Evolutionary conservation across 2,113 vertebrate genomes (phyloP), one percentile per base, ranked within the genome.

Genomic region (Neoarius graeffei): DNA sequence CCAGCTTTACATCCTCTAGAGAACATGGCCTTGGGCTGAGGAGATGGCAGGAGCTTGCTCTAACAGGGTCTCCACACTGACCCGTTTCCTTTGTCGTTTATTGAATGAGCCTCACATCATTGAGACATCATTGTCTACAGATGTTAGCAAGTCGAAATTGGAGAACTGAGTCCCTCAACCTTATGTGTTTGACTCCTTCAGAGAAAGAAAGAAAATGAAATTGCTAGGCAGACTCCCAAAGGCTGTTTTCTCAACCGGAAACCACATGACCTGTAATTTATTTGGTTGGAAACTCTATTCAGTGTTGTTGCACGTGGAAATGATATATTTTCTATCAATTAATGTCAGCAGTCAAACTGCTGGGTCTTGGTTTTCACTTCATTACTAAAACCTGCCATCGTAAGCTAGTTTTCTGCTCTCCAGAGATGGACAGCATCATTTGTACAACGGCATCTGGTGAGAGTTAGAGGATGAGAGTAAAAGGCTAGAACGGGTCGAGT

Each of bases 41-140:
- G 71, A 79, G 59, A 67, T 54, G 59, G 27, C 23, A 50, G 15
- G 10, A 64, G 17, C 30, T 59, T 52, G 66, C 14, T 83, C 50
- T 54, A 87, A n/a, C 66, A 79, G 35, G 50, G 71, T 54, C 73
- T 83, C 30, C 57, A 77, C 27, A 52, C 48, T 84, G 81, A 88
- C 88, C 90, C 88, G 73, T 59, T 87, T 89, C n/a, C 6, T 91
- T 88, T 88, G 64, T 80, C 17, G 4, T 84, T 6, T 73, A 52
- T 50, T 87, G 64, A 85, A 56, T 35, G 52, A 74, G 56, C 56
- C 19, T 50, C 19, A 50, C n/a, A 62, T 64, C 13, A 57, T 69
- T 69, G n/a, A 67, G 30, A 8, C 77, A 19, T 60, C 48, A 66
- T n/a, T 69, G 25, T 23, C 25, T 35, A 30, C 60, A 60, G 62